Evolutionary conservation across 2,113 vertebrate genomes (phyloP).

Genomic region (Enhydra lutris): DNA sequence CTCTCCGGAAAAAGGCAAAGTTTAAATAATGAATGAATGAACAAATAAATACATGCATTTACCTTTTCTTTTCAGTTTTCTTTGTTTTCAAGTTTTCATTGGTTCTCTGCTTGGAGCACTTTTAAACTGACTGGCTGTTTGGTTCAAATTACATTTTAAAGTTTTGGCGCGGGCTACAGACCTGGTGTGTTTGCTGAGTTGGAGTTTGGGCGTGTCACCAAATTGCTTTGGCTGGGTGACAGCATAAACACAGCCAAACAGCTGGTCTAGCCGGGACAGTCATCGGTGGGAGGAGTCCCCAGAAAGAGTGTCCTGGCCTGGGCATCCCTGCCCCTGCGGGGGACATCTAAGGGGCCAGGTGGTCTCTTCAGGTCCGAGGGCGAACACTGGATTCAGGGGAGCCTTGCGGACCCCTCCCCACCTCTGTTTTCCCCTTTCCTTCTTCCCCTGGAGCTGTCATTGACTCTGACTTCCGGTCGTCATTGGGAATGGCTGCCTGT

Average conservation of each 20-base stretch:
- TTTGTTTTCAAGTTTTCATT: slow-evolving; percentile 66
- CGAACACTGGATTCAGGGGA: background rate
- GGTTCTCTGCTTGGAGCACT: slow-evolving; percentile 43
- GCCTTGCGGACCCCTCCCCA: background rate
- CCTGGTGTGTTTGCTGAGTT: background rate
- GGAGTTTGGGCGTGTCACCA: slow-evolving; percentile 62
- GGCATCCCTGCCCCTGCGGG: background rate
- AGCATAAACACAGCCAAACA: slow-evolving; percentile 52
- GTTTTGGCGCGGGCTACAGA: background rate
- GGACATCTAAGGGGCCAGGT: background rate
- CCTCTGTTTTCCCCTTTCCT: background rate
- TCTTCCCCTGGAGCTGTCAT: background rate
- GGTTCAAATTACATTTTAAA: slow-evolving; percentile 58
- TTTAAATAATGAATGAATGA: background rate
- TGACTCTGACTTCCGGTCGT: background rate
- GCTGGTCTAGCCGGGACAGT: slow-evolving; percentile 40
- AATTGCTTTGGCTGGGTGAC: slow-evolving; percentile 58
- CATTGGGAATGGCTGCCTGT: background rate
- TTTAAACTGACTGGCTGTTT: slow-evolving; percentile 73
- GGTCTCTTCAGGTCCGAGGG: background rate
- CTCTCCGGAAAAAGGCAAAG: background rate
- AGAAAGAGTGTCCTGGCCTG: background rate
- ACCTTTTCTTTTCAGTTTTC: slow-evolving; percentile 34
- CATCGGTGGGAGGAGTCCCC: slow-evolving; percentile 1
- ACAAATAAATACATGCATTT: background rate